phyloP scores from a whole-genome alignment of 2,113 vertebrate genomes.

The Sterna hirundo region DNA sequence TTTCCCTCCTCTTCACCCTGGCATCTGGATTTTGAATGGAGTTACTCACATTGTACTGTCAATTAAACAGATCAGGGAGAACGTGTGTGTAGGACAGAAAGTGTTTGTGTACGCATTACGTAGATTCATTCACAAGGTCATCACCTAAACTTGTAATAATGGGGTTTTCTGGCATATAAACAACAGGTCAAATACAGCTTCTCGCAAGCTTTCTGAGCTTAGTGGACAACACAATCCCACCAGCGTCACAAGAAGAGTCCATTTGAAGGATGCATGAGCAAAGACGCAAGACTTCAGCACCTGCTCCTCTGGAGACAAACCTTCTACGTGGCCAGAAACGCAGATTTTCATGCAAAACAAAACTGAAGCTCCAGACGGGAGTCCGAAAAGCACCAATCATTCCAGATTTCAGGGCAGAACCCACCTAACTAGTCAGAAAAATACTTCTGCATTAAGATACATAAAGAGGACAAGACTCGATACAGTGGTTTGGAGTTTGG shows the following conservation, averaged over 20 bases:
- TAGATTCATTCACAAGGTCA: background rate
- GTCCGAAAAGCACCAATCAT: background rate
- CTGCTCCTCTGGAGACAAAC: background rate
- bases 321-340: background rate
- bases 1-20: background rate
- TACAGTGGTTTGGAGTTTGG: background rate
- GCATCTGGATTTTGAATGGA: background rate
- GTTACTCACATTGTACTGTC: background rate
- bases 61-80: background rate
- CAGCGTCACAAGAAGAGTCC: background rate
- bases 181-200: background rate
- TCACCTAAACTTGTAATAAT: background rate
- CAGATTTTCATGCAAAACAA: background rate
- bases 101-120: accelerated
- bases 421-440: background rate
- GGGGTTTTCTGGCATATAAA: background rate
- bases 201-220: background rate
- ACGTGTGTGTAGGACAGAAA: accelerated
- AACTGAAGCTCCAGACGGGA: accelerated
- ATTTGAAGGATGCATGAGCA: background rate
- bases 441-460: background rate
- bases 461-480: background rate
- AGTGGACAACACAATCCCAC: background rate
- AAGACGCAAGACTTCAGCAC: background rate
- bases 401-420: background rate